These are phyloP conservation scores for Oscarella lobularis DNA, from an alignment of 37 sponge, comb jelly and placozoan genomes.

Conservation along the genomic window DNA sequence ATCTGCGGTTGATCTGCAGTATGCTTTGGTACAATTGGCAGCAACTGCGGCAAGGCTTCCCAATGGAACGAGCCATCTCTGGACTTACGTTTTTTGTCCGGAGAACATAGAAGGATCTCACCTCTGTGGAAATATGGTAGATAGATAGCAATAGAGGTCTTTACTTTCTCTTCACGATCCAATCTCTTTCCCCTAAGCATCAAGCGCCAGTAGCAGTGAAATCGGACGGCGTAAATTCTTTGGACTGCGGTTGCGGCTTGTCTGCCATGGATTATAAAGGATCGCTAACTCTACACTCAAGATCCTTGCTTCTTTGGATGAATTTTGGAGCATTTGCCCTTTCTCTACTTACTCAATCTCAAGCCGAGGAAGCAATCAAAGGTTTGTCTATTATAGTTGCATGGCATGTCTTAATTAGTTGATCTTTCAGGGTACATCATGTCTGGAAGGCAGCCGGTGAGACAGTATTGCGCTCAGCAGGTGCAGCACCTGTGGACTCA, in stretches of 20 bases:
- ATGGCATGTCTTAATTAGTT: background rate
- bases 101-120: slow-evolving; percentile 36
- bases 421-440: background rate
- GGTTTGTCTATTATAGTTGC: slow-evolving; percentile 11
- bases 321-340: slow-evolving; percentile 70
- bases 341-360: slow-evolving; percentile 49
- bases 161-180: too few relatives aligned
- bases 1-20: slow-evolving; percentile 49
- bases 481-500: slow-evolving; percentile 58
- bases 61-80: slow-evolving; percentile 49
- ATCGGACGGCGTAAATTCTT: too few relatives aligned
- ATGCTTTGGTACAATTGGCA: slow-evolving; percentile 51
- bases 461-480: slow-evolving; percentile 80
- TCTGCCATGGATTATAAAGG: slow-evolving; percentile 70
- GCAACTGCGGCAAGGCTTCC: slow-evolving; percentile 54
- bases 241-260: slow-evolving; percentile 68
- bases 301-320: slow-evolving; percentile 60
- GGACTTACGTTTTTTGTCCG: slow-evolving; percentile 50
- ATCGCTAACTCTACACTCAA: slow-evolving; percentile 61
- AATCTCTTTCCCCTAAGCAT: too few relatives aligned
- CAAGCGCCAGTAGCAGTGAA: too few relatives aligned
- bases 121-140: slow-evolving; percentile 76
- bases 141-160: too few relatives aligned
- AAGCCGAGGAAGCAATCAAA: slow-evolving; percentile 25
- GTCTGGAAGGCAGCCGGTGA: slow-evolving; percentile 30